Evolutionary conservation across 2,888 invertebrate species (phyloP), one percentile per base, ranked within the genome.

Genomic region (Therioaphis trifolii): DNA sequence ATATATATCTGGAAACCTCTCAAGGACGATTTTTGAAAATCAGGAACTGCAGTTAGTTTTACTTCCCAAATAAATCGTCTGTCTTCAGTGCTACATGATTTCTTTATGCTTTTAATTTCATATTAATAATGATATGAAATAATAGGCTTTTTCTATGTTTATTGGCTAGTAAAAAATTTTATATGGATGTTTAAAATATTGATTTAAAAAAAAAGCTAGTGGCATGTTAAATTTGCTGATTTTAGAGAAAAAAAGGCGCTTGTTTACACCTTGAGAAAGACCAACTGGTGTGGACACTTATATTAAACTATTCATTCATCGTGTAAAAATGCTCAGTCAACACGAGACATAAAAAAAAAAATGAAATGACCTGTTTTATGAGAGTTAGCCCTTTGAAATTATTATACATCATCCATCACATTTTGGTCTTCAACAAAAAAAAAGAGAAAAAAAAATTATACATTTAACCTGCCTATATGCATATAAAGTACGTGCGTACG

Each of bases 321-420:
- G 71, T 72, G 61, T 71, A 72, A 80, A 80, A 80, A 40, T 29
- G 72, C 61, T 72, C 80, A 72, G 71, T 49, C 80, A 46, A 80
- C 80, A 21, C 21, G 27, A 21, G 21, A 15, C 27, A 63, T 29
- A 46, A 61, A 63, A 46, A 43, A 58, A 52, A n/a, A 52, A 12
- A 71, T 27, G 66, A 80, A 46, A 72, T 71, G 40, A 71, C 74
- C 49, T 49, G 66, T 66, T 63, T 74, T 63, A 74, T 35, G 63
- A 63, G 63, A 46, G 58, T 71, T 52, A 61, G 61, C 72, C 72
- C 29, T 72, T 82, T 72, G 49, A 74, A 82, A 72, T 82, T 63
- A 49, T 72, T 63, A 61, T 24, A 52, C 74, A 46, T 49, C 82
- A 82, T 82, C 66, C 74, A 82, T 82, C 82, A 82, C 66, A 63